phyloP scores from a whole-genome alignment of 53 echinoderm and acorn worm genomes.

The Paracentrotus lividus region DNA sequence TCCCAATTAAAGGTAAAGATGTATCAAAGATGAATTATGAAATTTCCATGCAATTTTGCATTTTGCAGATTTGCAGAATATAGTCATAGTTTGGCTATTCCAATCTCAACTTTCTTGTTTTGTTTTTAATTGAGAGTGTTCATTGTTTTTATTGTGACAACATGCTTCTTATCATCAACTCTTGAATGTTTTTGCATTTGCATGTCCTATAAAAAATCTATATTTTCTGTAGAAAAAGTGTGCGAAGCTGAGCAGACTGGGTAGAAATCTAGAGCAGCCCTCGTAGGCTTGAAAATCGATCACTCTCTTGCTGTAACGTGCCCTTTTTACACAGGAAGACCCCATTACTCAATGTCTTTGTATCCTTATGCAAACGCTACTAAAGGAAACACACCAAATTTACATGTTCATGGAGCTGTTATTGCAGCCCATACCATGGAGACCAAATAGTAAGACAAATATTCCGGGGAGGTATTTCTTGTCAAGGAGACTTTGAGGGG shows the following conservation, averaged over 20 bases:
- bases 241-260: not conserved
- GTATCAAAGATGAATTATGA: too few species aligned
- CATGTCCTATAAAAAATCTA: too few species aligned
- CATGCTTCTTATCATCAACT: too few species aligned
- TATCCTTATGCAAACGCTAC: conserved; percentile 30
- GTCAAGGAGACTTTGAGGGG: conserved; percentile 38
- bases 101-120: too few species aligned
- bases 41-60: too few species aligned
- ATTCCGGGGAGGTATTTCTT: not conserved
- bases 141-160: too few species aligned
- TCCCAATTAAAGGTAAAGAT: too few species aligned
- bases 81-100: too few species aligned
- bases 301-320: not conserved
- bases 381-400: conserved; percentile 28
- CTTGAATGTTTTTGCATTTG: too few species aligned
- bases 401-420: conserved; percentile 15
- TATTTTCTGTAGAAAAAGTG: not conserved
- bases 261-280: not conserved
- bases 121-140: too few species aligned
- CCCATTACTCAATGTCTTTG: conserved; percentile 49
- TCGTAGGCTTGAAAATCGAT: not conserved
- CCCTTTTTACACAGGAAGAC: conserved; percentile 43
- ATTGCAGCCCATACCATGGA: not conserved
- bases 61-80: too few species aligned
- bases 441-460: not conserved